These are phyloP conservation scores for Speoplatyrhinus poulsoni DNA, from an alignment of 2,113 vertebrate species.

Conservation along the genomic window DNA sequence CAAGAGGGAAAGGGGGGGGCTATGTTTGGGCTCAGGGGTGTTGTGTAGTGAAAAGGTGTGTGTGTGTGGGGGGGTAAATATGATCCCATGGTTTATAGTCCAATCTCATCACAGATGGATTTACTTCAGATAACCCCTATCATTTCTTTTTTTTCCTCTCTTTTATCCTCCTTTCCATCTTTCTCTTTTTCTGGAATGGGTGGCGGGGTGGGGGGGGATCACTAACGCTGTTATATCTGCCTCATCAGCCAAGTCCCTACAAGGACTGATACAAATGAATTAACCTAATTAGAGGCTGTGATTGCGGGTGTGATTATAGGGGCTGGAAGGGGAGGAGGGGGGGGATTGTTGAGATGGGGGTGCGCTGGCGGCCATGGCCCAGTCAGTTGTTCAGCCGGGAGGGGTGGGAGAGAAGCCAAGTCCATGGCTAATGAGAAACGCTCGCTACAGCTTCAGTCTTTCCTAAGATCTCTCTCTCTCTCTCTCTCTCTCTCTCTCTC, in stretches of 20 bases:
- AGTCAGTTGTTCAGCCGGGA: constrained; percentile 92
- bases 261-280: constrained; percentile 99
- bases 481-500: constrained; percentile 30
- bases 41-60: constrained; percentile 35
- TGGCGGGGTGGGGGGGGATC: constrained; percentile 69
- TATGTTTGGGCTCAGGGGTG: constrained; percentile 13
- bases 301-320: constrained; percentile 98
- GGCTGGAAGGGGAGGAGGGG: constrained; percentile 82
- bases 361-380: constrained; percentile 92
- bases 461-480: constrained; percentile 18
- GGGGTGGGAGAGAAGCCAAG: constrained; percentile 94
- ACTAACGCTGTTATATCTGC: constrained; percentile 91
- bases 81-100: constrained; percentile 63
- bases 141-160: background rate
- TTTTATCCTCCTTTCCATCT: background rate
- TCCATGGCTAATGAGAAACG: constrained; percentile 89
- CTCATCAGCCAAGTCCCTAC: constrained; percentile 99
- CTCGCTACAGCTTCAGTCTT: constrained; percentile 21
- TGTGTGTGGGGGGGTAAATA: constrained; percentile 40
- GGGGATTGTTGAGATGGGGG: constrained; percentile 75
- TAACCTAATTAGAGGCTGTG: constrained; percentile 99
- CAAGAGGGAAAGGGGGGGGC: constrained; percentile 33
- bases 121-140: constrained; percentile 41
- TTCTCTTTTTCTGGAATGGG: constrained; percentile 52
- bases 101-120: constrained; percentile 51